Evolutionary conservation across 2,113 vertebrate genomes (phyloP).

Genomic region (Cisticola juncidis): DNA sequence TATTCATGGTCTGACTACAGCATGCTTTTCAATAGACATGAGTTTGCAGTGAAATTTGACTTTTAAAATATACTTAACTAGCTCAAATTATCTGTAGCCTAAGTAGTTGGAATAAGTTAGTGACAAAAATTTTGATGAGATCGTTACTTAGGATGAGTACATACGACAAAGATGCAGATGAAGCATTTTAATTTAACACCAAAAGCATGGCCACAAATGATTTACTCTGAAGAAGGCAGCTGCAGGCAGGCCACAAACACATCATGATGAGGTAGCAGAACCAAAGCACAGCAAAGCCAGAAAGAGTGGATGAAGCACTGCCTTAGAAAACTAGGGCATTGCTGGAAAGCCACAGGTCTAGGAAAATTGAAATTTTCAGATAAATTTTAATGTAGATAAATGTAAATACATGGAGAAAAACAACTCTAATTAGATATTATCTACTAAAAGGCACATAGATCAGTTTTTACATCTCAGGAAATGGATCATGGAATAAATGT

Average conservation of each 20-base stretch:
- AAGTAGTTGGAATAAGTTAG: not conserved
- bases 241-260: not conserved
- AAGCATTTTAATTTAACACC: not conserved
- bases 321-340: not conserved
- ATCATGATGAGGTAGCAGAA: not conserved
- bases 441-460: not conserved
- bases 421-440: not conserved
- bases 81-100: not conserved
- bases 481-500: not conserved
- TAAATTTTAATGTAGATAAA: not conserved
- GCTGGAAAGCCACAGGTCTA: not conserved
- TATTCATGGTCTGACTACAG: not conserved
- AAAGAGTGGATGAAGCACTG: not conserved
- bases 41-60: not conserved
- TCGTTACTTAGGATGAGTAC: not conserved
- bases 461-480: not conserved
- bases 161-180: not conserved
- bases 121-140: not conserved
- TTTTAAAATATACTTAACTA: not conserved
- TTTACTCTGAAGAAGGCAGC: not conserved
- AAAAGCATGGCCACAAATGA: not conserved
- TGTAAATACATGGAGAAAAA: not conserved
- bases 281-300: not conserved
- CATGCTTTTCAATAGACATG: not conserved
- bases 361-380: not conserved